These are phyloP conservation scores for Ochropleura plecta DNA, from an alignment of 2,888 invertebrate species.

Conservation along the genomic window DNA sequence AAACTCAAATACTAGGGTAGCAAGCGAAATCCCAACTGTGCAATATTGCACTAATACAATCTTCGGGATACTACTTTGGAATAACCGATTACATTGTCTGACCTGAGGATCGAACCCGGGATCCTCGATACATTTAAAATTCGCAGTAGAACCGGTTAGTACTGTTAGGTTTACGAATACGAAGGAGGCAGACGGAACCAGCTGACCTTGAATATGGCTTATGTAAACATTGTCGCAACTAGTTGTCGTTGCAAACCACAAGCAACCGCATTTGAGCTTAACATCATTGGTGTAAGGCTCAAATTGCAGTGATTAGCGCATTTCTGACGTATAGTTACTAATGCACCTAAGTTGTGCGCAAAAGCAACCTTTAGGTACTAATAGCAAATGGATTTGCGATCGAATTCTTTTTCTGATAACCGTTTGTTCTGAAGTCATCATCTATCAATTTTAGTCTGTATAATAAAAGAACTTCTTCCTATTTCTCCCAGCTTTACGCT, in stretches of 20 bases:
- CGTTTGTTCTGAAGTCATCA: not conserved
- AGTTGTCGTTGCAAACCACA: not conserved
- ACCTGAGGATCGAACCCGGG: not conserved
- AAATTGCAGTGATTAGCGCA: not conserved
- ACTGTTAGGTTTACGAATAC: not conserved
- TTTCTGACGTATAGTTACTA: not conserved
- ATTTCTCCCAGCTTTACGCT: not conserved
- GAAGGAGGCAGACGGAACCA: not conserved
- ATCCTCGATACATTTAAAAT: not conserved
- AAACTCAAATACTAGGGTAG: too few relatives aligned
- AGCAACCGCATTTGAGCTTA: not conserved
- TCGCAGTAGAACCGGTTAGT: not conserved
- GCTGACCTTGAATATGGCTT: not conserved
- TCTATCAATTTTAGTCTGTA: not conserved
- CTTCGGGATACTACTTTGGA: not conserved
- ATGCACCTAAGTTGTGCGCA: not conserved
- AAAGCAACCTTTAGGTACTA: not conserved
- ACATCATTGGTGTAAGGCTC: not conserved
- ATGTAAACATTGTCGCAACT: not conserved
- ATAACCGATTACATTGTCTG: not conserved
- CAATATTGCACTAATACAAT: too few relatives aligned
- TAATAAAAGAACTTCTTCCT: not conserved
- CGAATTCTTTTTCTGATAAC: too few relatives aligned
- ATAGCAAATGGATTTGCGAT: not conserved
- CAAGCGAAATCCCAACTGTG: too few relatives aligned